A percentile compares a stretch with the other conserved stretches of the same genome.
These are phyloP conservation scores for Pelochelys cantorii DNA, from an alignment of 2,797 vertebrate genomes.

Conservation along the genomic window DNA sequence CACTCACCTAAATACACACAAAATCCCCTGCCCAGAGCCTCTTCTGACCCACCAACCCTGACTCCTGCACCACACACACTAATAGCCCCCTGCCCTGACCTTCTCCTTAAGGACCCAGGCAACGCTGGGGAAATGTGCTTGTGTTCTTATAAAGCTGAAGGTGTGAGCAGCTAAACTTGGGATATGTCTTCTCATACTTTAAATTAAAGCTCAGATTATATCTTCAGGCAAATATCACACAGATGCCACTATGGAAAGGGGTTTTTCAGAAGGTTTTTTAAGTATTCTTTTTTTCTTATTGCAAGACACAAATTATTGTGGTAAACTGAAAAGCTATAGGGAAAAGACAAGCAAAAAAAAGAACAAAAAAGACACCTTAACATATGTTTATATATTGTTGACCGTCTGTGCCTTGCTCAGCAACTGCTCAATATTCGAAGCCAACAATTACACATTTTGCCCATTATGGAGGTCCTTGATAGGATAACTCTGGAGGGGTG, in stretches of 20 bases:
- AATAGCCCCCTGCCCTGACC: no score
- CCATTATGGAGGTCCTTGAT: not conserved
- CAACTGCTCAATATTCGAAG: not conserved
- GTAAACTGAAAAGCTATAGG: slow-evolving; percentile 1
- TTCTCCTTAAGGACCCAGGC: no score
- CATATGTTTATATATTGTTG: not conserved
- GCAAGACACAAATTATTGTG: not conserved
- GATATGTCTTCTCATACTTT: not conserved
- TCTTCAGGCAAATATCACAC: not conserved
- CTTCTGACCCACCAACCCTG: no score
- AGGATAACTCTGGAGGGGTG: not conserved
- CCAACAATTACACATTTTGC: not conserved
- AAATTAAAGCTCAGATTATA: slow-evolving; percentile 4
- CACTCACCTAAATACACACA: no score
- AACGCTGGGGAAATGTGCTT: no score
- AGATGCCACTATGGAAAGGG: not conserved
- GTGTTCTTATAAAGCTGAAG: fast-evolving
- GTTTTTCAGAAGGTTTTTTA: not conserved
- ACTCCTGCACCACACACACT: no score
- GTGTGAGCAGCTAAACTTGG: not conserved
- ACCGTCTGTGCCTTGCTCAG: not conserved
- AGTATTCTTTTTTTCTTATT: not conserved
- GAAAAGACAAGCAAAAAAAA: not conserved
- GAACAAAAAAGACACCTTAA: not conserved
- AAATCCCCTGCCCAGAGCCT: no score